Evolutionary conservation across 2,797 vertebrate genomes (phyloP).

Genomic region (Loris lydekkerianus): DNA sequence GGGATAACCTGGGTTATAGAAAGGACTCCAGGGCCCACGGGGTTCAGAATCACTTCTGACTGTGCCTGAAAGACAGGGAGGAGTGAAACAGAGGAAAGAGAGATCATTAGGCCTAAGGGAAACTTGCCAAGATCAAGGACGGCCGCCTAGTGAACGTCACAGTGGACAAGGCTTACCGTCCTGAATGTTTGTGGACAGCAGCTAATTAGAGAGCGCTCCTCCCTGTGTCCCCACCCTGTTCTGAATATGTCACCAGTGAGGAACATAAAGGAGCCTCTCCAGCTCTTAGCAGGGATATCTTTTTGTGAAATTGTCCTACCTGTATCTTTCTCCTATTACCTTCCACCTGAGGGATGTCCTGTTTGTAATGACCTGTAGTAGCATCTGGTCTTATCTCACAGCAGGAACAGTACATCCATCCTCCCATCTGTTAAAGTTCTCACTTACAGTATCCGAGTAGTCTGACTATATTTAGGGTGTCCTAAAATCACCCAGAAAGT

Average conservation of each 20-base stretch:
- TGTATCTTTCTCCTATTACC: neutral
- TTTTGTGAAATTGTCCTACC: neutral
- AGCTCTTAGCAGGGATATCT: neutral
- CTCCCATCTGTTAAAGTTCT: neutral
- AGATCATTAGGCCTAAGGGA: neutral
- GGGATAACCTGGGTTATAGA: neutral
- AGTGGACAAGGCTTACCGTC: no score
- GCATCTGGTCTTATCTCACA: neutral
- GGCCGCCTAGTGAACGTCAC: neutral
- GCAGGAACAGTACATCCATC: neutral
- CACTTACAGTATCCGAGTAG: neutral
- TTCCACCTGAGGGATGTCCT: neutral
- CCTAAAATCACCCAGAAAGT: no score
- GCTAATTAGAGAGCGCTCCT: no score
- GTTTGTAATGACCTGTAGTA: slow-evolving; percentile 17
- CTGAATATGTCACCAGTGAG: neutral
- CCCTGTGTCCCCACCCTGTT: rapidly evolving
- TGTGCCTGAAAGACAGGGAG: neutral
- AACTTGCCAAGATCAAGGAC: neutral
- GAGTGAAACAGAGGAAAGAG: neutral
- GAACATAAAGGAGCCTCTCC: neutral
- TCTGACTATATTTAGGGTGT: neutral
- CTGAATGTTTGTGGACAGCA: neutral
- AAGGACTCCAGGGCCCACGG: neutral
- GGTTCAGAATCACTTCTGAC: neutral